phyloP scores from a whole-genome alignment of 2,797 vertebrate genomes.

The Onychomys arenicola region DNA sequence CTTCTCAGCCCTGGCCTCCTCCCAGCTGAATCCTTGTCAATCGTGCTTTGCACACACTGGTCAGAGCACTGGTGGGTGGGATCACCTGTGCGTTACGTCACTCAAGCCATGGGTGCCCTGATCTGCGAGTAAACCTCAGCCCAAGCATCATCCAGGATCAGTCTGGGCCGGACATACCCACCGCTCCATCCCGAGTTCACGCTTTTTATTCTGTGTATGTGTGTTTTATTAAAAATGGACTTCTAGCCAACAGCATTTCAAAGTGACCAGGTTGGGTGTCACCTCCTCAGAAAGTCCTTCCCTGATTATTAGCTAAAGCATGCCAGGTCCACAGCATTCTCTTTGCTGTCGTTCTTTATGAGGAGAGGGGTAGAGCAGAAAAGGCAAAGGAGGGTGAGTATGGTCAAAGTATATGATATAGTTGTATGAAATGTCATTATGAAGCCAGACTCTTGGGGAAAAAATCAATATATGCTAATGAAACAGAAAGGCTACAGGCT shows the following conservation, averaged over 20 bases:
- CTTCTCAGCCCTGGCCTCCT: not conserved
- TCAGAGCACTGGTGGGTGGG: not conserved
- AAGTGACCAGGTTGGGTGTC: not conserved
- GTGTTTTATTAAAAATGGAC: not conserved
- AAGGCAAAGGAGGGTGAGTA: not conserved
- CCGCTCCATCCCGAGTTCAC: not conserved
- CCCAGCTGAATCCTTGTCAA: not conserved
- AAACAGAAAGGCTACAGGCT: not conserved
- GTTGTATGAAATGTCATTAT: not conserved
- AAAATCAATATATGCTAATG: constrained; percentile 23
- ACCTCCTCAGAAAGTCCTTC: not conserved
- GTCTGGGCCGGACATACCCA: not conserved
- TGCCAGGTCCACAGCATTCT: not conserved
- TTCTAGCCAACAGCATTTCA: not conserved
- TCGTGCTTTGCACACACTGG: not conserved
- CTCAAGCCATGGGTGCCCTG: not conserved
- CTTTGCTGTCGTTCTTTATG: not conserved
- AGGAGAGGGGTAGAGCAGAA: not conserved
- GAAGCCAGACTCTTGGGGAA: not conserved
- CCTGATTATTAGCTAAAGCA: not conserved
- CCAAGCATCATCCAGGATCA: not conserved
- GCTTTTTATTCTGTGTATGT: not conserved
- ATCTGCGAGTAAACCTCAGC: not conserved
- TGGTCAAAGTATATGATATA: not conserved
- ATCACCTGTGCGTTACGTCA: not conserved